phyloP scores from a whole-genome alignment of 2,113 vertebrate species.

The Emydura subglobosa region DNA sequence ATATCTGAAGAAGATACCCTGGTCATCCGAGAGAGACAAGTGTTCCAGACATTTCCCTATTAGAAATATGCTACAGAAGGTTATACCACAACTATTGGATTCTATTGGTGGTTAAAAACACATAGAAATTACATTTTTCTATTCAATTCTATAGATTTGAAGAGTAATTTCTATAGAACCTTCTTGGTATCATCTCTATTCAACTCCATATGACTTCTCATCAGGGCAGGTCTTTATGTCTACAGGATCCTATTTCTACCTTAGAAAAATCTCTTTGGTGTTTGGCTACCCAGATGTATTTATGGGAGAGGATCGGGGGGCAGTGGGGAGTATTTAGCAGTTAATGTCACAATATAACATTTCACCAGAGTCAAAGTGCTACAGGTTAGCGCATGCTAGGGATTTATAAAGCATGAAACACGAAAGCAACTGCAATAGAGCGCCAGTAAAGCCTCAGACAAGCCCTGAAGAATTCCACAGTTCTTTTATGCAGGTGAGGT shows the following conservation, averaged over 20 bases:
- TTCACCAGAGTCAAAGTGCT: slow-evolving; percentile 38
- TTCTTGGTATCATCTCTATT: not conserved
- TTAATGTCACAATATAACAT: slow-evolving; percentile 21
- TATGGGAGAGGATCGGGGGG: not conserved
- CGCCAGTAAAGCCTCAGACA: not conserved
- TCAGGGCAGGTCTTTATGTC: slow-evolving; percentile 8
- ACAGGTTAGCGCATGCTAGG: slow-evolving; percentile 27
- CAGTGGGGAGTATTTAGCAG: not conserved
- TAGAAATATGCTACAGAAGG: not conserved
- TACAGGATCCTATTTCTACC: not conserved
- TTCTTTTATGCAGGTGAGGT: not conserved
- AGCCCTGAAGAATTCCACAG: slow-evolving; percentile 34
- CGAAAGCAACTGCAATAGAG: slow-evolving; percentile 48
- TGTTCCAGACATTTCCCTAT: not conserved
- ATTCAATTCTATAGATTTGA: not conserved
- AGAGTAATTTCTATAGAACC: not conserved
- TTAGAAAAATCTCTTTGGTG: not conserved
- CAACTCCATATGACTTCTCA: not conserved
- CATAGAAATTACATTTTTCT: not conserved
- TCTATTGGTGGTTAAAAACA: not conserved
- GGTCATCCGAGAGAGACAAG: not conserved
- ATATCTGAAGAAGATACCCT: not conserved
- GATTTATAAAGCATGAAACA: slow-evolving; percentile 28
- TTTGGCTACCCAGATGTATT: slow-evolving; percentile 5
- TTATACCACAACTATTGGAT: not conserved